These are phyloP conservation scores for Petromus typicus DNA, from an alignment of 2,113 vertebrate species.

Conservation along the genomic window DNA sequence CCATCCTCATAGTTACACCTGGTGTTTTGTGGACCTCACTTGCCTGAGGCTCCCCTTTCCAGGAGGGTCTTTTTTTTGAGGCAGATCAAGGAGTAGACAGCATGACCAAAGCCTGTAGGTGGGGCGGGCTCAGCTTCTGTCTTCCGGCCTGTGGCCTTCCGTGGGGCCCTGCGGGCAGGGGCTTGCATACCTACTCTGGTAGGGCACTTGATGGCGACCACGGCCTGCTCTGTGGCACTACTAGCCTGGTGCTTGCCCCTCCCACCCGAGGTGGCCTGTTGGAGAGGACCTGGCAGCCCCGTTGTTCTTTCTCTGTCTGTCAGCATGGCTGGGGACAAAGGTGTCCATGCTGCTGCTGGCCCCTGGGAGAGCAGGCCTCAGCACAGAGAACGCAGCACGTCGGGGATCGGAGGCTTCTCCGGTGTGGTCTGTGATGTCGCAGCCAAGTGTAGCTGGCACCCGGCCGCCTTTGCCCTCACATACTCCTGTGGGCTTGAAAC, in stretches of 20 bases:
- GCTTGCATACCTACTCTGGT: not conserved
- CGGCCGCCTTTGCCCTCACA: fast-evolving
- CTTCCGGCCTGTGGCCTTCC: too few species aligned
- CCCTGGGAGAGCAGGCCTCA: not conserved
- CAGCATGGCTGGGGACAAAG: not conserved
- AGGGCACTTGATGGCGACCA: fast-evolving
- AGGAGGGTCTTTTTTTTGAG: not conserved
- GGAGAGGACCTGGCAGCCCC: not conserved
- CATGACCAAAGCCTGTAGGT: fast-evolving
- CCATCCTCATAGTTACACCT: fast-evolving
- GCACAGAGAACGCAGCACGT: fast-evolving
- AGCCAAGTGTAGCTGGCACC: fast-evolving
- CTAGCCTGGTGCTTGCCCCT: too few species aligned
- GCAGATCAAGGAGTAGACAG: not conserved
- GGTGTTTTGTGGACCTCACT: not conserved
- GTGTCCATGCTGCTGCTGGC: fast-evolving
- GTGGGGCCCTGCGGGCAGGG: not conserved
- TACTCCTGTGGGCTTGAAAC: not conserved
- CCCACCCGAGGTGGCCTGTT: too few species aligned
- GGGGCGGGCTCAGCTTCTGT: not conserved
- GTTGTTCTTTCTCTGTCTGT: not conserved
- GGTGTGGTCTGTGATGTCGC: fast-evolving
- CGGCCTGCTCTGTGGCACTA: not conserved
- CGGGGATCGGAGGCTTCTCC: fast-evolving
- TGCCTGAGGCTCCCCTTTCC: too few species aligned